These are phyloP conservation scores for Orthosia gothica DNA, from an alignment of 2,888 invertebrate genomes.

Conservation along the genomic window DNA sequence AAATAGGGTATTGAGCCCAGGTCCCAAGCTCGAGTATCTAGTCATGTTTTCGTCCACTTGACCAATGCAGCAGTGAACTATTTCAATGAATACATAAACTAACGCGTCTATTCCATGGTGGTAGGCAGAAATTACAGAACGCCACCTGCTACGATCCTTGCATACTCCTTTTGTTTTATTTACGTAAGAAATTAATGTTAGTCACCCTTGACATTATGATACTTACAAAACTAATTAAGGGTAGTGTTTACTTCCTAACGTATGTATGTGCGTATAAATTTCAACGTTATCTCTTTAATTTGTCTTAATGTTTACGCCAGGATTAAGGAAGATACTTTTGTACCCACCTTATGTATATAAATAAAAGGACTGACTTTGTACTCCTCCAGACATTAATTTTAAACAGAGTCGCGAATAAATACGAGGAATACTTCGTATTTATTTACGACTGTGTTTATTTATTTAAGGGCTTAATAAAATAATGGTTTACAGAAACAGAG, in stretches of 20 bases:
- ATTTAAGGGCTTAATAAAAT: not conserved
- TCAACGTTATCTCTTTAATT: constrained; percentile 28
- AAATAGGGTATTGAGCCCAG: no score
- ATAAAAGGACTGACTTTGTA: not conserved
- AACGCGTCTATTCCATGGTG: no score
- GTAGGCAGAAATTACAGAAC: no score
- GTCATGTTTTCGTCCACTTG: no score
- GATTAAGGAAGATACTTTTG: not conserved
- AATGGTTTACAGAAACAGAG: no score
- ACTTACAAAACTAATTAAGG: constrained; percentile 42
- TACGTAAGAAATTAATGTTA: not conserved
- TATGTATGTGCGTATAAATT: constrained; percentile 7
- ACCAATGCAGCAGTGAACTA: no score
- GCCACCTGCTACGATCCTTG: no score
- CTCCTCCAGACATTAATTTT: not conserved
- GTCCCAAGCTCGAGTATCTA: no score
- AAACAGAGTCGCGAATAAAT: not conserved
- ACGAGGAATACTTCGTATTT: not conserved
- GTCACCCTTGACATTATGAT: not conserved
- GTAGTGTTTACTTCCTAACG: constrained; percentile 16
- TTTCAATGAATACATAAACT: no score
- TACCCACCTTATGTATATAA: not conserved
- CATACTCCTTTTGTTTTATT: no score
- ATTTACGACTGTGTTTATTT: no score
- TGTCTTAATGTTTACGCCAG: constrained; percentile 18